Evolutionary conservation across 2,888 invertebrate genomes (phyloP).

Genomic region (Macropis europaea): DNA sequence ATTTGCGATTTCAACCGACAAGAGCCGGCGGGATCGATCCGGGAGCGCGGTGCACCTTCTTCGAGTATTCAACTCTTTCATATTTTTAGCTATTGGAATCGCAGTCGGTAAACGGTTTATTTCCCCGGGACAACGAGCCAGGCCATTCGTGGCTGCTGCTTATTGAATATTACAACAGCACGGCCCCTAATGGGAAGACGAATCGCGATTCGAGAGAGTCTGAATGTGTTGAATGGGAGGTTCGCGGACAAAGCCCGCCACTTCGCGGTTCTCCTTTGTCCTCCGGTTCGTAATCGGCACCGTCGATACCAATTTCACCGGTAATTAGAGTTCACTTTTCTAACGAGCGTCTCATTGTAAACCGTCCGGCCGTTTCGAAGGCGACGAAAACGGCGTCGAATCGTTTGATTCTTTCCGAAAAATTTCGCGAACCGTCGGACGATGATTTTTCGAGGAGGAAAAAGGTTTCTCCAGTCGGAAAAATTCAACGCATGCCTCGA

Average conservation of each 20-base stretch:
- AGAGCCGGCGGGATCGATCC: too few species aligned
- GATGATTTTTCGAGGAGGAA: too few species aligned
- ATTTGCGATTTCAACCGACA: too few species aligned
- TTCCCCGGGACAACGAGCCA: not conserved
- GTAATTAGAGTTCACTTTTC: constrained; percentile 55
- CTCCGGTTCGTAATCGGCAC: constrained; percentile 46
- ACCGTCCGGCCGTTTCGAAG: too few species aligned
- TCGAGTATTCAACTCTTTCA: too few species aligned
- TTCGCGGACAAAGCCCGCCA: constrained; percentile 46
- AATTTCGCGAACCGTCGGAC: too few species aligned
- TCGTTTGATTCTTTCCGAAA: too few species aligned
- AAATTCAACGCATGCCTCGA: constrained; percentile 44
- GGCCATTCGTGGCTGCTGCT: constrained; percentile 20
- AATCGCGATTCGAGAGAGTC: constrained; percentile 37
- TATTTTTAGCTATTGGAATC: not conserved
- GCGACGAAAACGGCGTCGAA: too few species aligned
- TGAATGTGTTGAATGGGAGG: constrained; percentile 50
- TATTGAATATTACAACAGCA: constrained; percentile 47
- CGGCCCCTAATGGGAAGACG: constrained; percentile 48
- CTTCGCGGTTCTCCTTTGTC: constrained; percentile 52
- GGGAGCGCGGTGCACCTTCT: too few species aligned
- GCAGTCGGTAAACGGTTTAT: constrained; percentile 25
- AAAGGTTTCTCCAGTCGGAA: too few species aligned
- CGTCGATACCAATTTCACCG: constrained; percentile 54
- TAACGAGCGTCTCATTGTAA: constrained; percentile 28